Conservation (phyloP, 2,113 vertebrate genomes). For the Lophochroa leadbeateri region DNA sequence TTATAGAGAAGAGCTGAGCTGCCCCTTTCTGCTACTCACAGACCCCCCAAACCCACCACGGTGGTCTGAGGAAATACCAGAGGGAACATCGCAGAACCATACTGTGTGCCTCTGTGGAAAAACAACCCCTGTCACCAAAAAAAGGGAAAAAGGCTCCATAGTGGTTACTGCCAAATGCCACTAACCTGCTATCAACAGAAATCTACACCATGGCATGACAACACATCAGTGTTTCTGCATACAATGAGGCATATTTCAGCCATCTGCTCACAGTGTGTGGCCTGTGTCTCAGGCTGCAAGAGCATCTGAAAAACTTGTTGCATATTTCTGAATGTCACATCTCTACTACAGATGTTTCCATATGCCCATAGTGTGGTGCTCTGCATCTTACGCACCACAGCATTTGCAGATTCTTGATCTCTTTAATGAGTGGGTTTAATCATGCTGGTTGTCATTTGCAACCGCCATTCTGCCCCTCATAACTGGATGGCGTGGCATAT, state of each 20-base stretch:
- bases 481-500: neutral
- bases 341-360: neutral
- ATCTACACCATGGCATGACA: neutral
- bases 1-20: neutral
- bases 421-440: neutral
- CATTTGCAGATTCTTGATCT: neutral
- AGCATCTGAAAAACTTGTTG: neutral
- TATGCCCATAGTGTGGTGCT: neutral
- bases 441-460: neutral
- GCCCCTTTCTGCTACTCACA: neutral
- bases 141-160: neutral
- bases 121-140: neutral
- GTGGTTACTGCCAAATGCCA: neutral
- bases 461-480: neutral
- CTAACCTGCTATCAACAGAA: constrained; percentile 10
- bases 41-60: neutral
- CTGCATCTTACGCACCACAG: neutral
- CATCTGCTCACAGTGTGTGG: constrained; percentile 6
- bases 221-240: neutral
- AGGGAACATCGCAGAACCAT: neutral
- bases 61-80: neutral
- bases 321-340: constrained; percentile 7
- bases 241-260: neutral
- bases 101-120: neutral
- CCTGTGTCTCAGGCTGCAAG: neutral